Evolutionary conservation across 1,140 invertebrate species (phyloP), one percentile per base, ranked within the genome.

Genomic region (Brachionus rubens): DNA sequence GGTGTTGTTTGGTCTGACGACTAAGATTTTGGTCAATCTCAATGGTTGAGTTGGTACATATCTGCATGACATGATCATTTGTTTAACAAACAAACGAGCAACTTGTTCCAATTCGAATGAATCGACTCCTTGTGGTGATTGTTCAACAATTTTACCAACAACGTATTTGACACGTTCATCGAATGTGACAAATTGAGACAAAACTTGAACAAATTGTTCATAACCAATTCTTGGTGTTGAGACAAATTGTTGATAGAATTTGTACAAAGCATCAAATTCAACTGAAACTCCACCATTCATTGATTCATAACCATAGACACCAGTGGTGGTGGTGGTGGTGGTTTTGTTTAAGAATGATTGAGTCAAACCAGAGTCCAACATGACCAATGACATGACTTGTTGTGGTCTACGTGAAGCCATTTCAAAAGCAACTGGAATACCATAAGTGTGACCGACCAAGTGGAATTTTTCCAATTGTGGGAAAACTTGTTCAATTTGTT

Each of bases 381-480:
- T 43, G 24, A 19, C 40, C 40, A 65, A 65, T 65, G 59, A 65
- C 21, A 43, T 41, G 24, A 65, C 40, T 65, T 65, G 33, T 43
- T 65, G 33, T 65, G 40, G 33, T 65, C 59, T 36, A 30, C 40
- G 28, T 43, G 24, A 65, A 26, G 59, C 33, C 59, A 65, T 65
- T 65, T 65, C 59, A 65, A 65, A 65, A 43, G 59, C 59, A 65
- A 65, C 59, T 65, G 59, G 59, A 14, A 65, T 36, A 7, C 59
- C 59, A 43, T 43, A 65, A 43, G 59, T 43, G 40, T 65, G 59
- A 28, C 59, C 59, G 19, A 41, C 33, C 24, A 65, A 65, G 21
- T 43, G 33, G 43, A 65, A 10, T 65, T 46, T 41, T 41, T 65
- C 36, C n/a, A 65, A 36, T 43, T 65, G 36, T 65, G 59, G 59